phyloP scores from a whole-genome alignment of 2,113 vertebrate species.

The Hypocryptadius cinnamomeus region DNA sequence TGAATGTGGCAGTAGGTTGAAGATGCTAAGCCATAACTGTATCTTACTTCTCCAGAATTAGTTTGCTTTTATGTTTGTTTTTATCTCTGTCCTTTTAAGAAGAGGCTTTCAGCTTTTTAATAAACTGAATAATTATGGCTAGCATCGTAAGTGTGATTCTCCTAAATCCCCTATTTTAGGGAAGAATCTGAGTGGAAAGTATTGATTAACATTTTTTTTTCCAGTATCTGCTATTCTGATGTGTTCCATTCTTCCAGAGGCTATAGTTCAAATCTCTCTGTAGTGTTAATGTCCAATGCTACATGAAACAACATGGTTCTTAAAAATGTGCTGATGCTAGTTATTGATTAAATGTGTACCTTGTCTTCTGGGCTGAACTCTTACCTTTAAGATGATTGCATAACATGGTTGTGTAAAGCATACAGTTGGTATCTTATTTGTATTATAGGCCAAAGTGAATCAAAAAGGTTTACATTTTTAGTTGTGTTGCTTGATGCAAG shows the following conservation, averaged over 20 bases:
- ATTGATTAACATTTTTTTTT: not conserved
- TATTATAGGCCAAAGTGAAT: not conserved
- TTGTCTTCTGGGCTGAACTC: slow-evolving; percentile 25
- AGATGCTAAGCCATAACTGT: not conserved
- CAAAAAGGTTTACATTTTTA: not conserved
- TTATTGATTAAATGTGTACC: slow-evolving; percentile 6
- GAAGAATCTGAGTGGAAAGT: not conserved
- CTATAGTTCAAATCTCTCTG: not conserved
- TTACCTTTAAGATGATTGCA: not conserved
- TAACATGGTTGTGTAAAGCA: not conserved
- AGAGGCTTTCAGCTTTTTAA: not conserved
- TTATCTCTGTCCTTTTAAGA: not conserved
- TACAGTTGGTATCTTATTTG: not conserved
- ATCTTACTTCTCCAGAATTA: not conserved
- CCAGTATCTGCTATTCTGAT: not conserved
- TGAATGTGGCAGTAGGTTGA: too few species aligned
- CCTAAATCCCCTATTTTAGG: not conserved
- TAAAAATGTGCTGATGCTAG: not conserved
- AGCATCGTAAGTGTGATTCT: not conserved
- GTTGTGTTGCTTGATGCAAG: not conserved
- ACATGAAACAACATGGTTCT: not conserved
- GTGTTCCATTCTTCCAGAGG: not conserved
- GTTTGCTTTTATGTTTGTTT: not conserved
- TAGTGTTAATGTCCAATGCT: not conserved
- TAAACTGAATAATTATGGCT: not conserved